Evolutionary conservation across 2,113 vertebrate genomes (phyloP), one percentile per base, ranked within the genome.

Genomic region (Nothobranchius kuhntae): DNA sequence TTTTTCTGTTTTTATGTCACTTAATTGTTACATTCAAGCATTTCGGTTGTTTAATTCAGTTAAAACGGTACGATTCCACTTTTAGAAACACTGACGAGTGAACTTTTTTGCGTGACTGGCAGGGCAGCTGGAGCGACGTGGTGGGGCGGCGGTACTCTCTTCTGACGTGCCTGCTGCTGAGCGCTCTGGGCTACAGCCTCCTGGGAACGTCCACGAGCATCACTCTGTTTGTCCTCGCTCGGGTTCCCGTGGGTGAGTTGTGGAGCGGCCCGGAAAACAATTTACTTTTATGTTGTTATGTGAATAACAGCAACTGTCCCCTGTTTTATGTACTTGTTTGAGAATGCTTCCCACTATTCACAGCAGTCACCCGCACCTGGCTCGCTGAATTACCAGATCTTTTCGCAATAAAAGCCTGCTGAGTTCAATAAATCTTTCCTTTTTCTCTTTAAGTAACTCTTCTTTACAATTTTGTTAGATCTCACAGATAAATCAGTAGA

Each of bases 41-140:
- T 12, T 17, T 42, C 7, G 7, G 2, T 24, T 2, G 35, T 4
- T 53, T 21, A 3, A 21, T 7, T 60, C 1, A 9, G 7, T 26
- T 6, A 45, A 35, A n/a, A 4, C 9, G 36, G 3, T 13, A 57
- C 21, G 17, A n/a, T 55, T 50, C 47, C 8, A 3, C 47, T 8
- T 58, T 17, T 42, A 24, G n/a, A 68, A 68, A 58, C 9, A 54
- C 3, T 1, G 52, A 38, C 60, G 62, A 80, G 67, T 71, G 54
- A 65, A 68, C 21, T 44, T 42, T 11, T 57, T 21, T 62, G 62
- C 82, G 67, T 71, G 54, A 67, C 84, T 35, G 74, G 15, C 89
- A 99, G 97, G 97, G 97, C 68, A 95, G 95, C 88, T 99, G 98
- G 98, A 99, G 97, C 52, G 98, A 99, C 35, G 69, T 98, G 70